Percentiles rank a stretch among this genome's conserved stretches.
These are phyloP conservation scores for Manis crassicaudata DNA, from an alignment of 2,797 vertebrate genomes.

Conservation along the genomic window DNA sequence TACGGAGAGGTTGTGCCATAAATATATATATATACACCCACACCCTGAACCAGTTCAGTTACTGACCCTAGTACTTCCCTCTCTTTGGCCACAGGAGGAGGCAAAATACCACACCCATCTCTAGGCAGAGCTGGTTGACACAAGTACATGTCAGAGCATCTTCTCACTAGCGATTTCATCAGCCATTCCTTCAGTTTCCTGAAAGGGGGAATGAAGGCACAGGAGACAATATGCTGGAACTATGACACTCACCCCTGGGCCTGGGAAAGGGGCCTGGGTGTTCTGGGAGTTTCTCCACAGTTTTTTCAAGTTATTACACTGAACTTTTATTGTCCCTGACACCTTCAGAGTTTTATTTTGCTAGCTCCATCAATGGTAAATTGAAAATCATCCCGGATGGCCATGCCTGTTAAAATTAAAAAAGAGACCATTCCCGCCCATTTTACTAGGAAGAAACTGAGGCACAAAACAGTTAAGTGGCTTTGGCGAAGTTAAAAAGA, in stretches of 20 bases:
- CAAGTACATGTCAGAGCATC: background rate
- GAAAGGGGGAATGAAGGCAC: background rate
- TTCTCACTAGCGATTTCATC: background rate
- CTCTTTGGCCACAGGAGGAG: conserved; percentile 30
- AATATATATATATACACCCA: background rate
- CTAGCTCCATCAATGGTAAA: background rate
- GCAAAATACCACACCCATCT: conserved; percentile 45
- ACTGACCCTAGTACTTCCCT: conserved; percentile 19
- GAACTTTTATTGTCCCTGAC: conserved; percentile 2
- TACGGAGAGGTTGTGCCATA: background rate
- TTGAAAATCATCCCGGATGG: background rate
- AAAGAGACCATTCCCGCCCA: background rate
- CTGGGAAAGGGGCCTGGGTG: background rate
- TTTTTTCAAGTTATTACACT: background rate
- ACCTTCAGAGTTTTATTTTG: background rate
- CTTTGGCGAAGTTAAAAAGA: background rate
- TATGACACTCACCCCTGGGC: background rate
- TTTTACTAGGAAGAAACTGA: conserved; percentile 25
- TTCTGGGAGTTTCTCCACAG: background rate
- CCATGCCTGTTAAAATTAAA: background rate
- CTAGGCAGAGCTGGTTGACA: background rate
- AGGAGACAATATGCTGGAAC: background rate
- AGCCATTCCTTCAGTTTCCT: background rate
- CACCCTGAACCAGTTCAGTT: background rate
- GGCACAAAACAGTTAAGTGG: background rate